Evolutionary conservation across 1,140 invertebrate genomes (phyloP).

Genomic region (Atta cephalotes): DNA sequence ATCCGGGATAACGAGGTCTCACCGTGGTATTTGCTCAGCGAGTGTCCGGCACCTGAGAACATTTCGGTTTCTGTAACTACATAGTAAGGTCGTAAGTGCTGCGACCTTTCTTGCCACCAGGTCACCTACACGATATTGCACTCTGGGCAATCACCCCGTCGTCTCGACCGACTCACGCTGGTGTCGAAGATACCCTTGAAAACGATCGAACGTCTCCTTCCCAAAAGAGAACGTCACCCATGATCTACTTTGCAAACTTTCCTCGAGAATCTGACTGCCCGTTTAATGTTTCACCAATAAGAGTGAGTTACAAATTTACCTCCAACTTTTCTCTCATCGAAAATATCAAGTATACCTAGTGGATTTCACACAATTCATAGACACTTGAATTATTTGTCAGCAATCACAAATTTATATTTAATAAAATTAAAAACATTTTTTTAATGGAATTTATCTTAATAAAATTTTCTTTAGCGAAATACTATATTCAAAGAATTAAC

Average conservation of each 20-base stretch:
- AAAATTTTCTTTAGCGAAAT: not conserved
- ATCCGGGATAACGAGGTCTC: conserved; percentile 55
- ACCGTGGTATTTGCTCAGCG: conserved; percentile 49
- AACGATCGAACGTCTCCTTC: conserved; percentile 25
- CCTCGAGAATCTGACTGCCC: not conserved
- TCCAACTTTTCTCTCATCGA: not conserved
- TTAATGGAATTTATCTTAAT: not conserved
- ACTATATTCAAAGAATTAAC: not conserved
- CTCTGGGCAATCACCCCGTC: conserved; percentile 31
- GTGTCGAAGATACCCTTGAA: conserved; percentile 50
- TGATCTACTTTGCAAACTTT: conserved; percentile 13
- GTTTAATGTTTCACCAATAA: not conserved
- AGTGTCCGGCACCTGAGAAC: conserved; percentile 59
- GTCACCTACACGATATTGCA: conserved; percentile 57
- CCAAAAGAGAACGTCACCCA: conserved; percentile 1
- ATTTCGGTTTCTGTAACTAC: conserved; percentile 63
- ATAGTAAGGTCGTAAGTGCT: conserved; percentile 53
- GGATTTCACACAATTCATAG: not conserved
- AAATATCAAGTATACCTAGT: not conserved
- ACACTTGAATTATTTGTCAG: not conserved
- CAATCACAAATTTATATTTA: too few relatives aligned
- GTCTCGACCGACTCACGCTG: not conserved
- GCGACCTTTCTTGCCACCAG: conserved; percentile 54
- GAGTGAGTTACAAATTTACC: not conserved
- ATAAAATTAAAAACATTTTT: too few relatives aligned